These are phyloP conservation scores for Macrotus californicus DNA, from an alignment of 2,113 vertebrate species.

Conservation along the genomic window DNA sequence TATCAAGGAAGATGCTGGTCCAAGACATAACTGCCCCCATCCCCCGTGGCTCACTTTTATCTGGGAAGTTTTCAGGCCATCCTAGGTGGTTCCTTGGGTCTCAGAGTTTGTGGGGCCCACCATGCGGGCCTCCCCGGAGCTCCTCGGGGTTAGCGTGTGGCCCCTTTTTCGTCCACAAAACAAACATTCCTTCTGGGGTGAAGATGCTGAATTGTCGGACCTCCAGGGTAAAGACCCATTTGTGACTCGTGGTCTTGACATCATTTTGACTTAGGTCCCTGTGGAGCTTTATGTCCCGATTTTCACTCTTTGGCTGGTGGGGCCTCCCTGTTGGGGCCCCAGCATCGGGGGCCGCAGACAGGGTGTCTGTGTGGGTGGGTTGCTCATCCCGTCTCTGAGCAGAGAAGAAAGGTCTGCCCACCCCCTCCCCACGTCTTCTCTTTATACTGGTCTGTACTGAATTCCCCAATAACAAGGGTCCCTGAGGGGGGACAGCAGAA, in stretches of 20 bases:
- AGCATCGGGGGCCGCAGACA: background rate
- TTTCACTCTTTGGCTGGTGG: background rate
- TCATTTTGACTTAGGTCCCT: background rate
- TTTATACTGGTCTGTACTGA: background rate
- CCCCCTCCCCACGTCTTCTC: background rate
- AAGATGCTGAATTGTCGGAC: background rate
- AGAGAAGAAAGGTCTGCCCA: background rate
- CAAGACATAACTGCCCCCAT: too few relatives aligned
- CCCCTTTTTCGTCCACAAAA: background rate
- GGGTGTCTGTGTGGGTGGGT: fast-evolving
- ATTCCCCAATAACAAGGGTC: background rate
- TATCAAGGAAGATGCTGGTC: too few relatives aligned
- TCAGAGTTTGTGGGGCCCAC: too few relatives aligned
- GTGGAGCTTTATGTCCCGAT: background rate
- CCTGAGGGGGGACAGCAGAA: background rate
- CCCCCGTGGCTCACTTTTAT: background rate
- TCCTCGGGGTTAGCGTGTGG: background rate
- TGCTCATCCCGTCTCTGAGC: too few relatives aligned
- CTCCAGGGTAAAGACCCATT: background rate
- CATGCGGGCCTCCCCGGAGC: too few relatives aligned
- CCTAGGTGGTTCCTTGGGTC: too few relatives aligned
- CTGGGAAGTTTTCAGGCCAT: background rate
- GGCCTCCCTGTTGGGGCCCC: background rate
- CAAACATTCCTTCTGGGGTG: background rate
- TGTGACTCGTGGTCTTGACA: background rate